Base-by-base conservation (phyloP, 1,140 invertebrate species). In the Mactra quadrangularis region DNA sequence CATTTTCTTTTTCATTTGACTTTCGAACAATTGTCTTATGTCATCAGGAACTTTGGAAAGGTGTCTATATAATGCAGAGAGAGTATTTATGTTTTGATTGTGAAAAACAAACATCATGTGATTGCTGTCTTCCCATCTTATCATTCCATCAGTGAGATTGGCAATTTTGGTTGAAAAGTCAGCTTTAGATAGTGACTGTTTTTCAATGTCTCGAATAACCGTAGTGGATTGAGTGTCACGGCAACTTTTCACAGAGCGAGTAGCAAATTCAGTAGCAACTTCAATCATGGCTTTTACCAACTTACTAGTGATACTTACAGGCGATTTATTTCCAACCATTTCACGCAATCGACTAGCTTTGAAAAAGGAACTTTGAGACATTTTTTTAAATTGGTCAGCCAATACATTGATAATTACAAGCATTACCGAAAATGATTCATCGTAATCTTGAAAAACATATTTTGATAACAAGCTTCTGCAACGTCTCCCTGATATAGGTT, bases 101-200 rank as follows among this genome's bases (percentile, higher is more conserved):
- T 87, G 83, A 72, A 87, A 87, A 0, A 81, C 66, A 53, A 72
- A 66, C 2, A 85, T 38, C 27, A 85, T 33, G 57, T 87, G 86
- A 62, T 87, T 87, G 38, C 68, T 79, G 15, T 83, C 79, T 27
- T 68, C 77, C 86, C 86, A 87, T 38, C 76, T 64, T 22, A 87
- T 68, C 79, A 87, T 83, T 13, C 66, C 62, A 11, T 85, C 62
- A 9, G 45, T 50, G 17, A n/a, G 33, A 15, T 15, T 50, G 0
- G 35, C n/a, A 15, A 70, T 19, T 2, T 29, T 70, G 11, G 66
- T 19, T 9, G 38, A 35, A 25, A 70, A 6, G 35, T 70, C 66
- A 35, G 7, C 19, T 33, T 9, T 13, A 35, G 29, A 31, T 25
- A 31, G 15, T 35, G 38, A 50, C 22, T 55, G 17, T n/a, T 55